Percentiles rank a stretch among this genome's conserved stretches.
phyloP scores from a whole-genome alignment of 2,888 invertebrate species.

The Octodonta nipae region DNA sequence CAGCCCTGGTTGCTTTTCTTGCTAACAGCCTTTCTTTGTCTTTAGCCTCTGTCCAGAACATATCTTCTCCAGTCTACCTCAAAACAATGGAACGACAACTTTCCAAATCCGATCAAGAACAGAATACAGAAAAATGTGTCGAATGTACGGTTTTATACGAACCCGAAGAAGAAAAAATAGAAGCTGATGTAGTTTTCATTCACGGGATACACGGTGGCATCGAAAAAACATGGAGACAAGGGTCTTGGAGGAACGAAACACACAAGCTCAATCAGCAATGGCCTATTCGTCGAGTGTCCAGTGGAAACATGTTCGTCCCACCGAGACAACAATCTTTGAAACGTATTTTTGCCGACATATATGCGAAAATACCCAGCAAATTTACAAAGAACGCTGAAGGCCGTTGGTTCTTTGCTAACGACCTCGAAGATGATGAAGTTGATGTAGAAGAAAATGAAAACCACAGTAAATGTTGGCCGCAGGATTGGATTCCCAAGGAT shows the following conservation, averaged over 20 bases:
- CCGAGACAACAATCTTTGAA: slow-evolving; percentile 20
- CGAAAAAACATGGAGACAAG: slow-evolving; percentile 43
- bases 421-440: slow-evolving; percentile 12
- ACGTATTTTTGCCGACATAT: slow-evolving; percentile 22
- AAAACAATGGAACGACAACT: neutral
- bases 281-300: slow-evolving; percentile 23
- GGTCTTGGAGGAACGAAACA: slow-evolving; percentile 43
- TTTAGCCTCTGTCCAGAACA: slow-evolving; percentile 31
- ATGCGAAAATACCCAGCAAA: slow-evolving; percentile 22
- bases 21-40: slow-evolving; percentile 32
- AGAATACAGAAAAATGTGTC: slow-evolving; percentile 29
- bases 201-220: slow-evolving; percentile 71
- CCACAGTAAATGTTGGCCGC: slow-evolving; percentile 66
- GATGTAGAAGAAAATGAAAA: slow-evolving; percentile 14
- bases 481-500: slow-evolving; percentile 72
- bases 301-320: slow-evolving; percentile 22
- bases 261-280: slow-evolving; percentile 28
- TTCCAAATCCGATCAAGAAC: neutral
- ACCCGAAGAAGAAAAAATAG: slow-evolving; percentile 22
- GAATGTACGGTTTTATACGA: slow-evolving; percentile 30
- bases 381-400: slow-evolving; percentile 18
- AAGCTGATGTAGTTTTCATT: slow-evolving; percentile 65
- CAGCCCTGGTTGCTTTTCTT: slow-evolving; percentile 30
- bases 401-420: slow-evolving; percentile 10
- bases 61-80: slow-evolving; percentile 19